Evolutionary conservation across 2,888 invertebrate species (phyloP).

Genomic region (Nomada hirtipes): DNA sequence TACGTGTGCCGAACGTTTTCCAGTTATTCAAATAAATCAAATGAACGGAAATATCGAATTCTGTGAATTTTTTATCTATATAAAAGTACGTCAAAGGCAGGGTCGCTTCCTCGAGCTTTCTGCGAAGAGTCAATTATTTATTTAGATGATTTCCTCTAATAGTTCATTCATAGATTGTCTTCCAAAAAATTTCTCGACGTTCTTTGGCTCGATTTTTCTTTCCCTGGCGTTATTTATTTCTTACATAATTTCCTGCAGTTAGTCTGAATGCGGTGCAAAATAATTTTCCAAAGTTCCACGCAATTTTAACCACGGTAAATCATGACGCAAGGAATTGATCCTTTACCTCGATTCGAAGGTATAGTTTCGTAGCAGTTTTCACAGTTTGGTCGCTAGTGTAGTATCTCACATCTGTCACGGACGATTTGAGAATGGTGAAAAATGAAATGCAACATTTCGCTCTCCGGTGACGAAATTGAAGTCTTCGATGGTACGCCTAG

Average conservation of each 20-base stretch:
- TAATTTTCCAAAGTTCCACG: not conserved
- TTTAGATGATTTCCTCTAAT: slow-evolving; percentile 15
- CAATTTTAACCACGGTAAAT: slow-evolving; percentile 14
- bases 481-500: not conserved
- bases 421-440: slow-evolving; percentile 8
- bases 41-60: too few relatives aligned
- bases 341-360: not conserved
- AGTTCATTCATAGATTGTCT: slow-evolving; percentile 50
- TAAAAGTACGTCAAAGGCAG: not conserved
- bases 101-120: not conserved
- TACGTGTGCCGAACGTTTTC: not conserved
- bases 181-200: slow-evolving; percentile 20
- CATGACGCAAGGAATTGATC: not conserved
- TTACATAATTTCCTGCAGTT: slow-evolving; percentile 14
- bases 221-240: not conserved
- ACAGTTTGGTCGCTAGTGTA: not conserved
- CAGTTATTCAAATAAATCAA: too few relatives aligned
- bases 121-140: slow-evolving; percentile 27
- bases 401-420: not conserved
- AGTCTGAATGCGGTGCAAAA: not conserved
- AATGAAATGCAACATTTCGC: not conserved
- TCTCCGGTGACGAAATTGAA: not conserved
- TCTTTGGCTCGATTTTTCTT: slow-evolving; percentile 10
- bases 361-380: slow-evolving; percentile 2
- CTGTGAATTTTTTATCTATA: not conserved